Conservation (phyloP, 2,888 invertebrate genomes). For the Parthenolecanium corni region DNA sequence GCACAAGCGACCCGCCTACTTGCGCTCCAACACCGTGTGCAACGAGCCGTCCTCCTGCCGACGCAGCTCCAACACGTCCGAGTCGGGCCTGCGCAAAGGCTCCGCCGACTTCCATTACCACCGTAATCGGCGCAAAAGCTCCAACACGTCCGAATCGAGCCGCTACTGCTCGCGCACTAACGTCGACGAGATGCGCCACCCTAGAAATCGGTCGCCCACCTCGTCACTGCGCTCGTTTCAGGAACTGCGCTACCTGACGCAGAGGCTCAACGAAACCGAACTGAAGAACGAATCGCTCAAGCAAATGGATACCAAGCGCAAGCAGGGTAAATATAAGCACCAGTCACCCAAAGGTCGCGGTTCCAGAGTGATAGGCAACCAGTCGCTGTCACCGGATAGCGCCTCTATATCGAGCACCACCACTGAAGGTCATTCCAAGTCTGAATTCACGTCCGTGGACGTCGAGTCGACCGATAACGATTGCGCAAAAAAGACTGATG, state of each 20-base stretch:
- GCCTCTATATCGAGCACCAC: conserved; percentile 20
- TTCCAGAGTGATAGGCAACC: neutral
- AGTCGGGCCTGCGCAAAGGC: conserved; percentile 17
- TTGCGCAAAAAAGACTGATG: neutral
- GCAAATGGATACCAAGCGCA: neutral
- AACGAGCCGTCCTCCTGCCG: conserved; percentile 7
- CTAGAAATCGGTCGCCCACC: conserved; percentile 12
- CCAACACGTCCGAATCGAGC: conserved; percentile 23
- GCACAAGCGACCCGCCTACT: conserved; percentile 4
- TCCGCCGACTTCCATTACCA: conserved; percentile 20
- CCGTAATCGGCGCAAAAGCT: conserved; percentile 26
- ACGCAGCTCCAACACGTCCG: conserved; percentile 19
- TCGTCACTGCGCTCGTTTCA: conserved; percentile 21
- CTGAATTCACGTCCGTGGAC: conserved; percentile 21
- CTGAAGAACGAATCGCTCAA: conserved; percentile 1
- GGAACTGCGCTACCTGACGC: conserved; percentile 13
- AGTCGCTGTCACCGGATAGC: conserved; percentile 25
- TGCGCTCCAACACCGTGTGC: conserved; percentile 24
- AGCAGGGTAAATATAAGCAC: neutral
- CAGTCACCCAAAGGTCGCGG: neutral
- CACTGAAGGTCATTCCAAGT: conserved; percentile 22
- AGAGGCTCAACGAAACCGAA: conserved; percentile 17
- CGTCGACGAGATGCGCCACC: neutral
- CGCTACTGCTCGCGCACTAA: conserved; percentile 19
- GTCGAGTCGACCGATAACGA: conserved; percentile 5